These are phyloP conservation scores for Xerus inauris DNA, from an alignment of 2,113 vertebrate genomes.

Conservation along the genomic window DNA sequence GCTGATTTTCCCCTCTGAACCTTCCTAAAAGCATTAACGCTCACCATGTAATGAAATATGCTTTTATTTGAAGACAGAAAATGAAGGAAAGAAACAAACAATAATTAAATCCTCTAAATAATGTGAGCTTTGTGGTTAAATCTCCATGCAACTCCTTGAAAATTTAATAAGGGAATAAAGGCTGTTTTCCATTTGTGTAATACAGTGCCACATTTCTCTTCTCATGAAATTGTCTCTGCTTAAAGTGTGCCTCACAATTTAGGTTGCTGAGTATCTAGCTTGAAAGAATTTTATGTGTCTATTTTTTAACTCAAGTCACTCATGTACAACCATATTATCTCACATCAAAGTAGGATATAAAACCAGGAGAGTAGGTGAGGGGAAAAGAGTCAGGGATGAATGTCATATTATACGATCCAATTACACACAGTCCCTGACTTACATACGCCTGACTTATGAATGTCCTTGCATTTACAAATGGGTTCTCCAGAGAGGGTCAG, in stretches of 20 bases:
- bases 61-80: slow-evolving; percentile 78
- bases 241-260: slow-evolving; percentile 50
- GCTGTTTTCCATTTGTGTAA: slow-evolving; percentile 75
- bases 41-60: slow-evolving; percentile 80
- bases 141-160: slow-evolving; percentile 79
- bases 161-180: slow-evolving; percentile 82
- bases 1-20: slow-evolving; percentile 41
- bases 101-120: slow-evolving; percentile 82
- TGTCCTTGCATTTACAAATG: slow-evolving; percentile 75
- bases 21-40: slow-evolving; percentile 76
- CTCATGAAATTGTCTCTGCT: slow-evolving; percentile 64
- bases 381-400: slow-evolving; percentile 78
- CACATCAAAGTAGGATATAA: slow-evolving; percentile 80
- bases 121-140: slow-evolving; percentile 79
- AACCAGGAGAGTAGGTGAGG: slow-evolving; percentile 74
- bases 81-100: slow-evolving; percentile 80
- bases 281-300: slow-evolving; percentile 72
- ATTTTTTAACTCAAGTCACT: slow-evolving; percentile 81
- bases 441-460: slow-evolving; percentile 78
- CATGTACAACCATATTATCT: slow-evolving; percentile 81
- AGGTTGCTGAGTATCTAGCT: slow-evolving; percentile 63
- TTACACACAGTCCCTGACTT: slow-evolving; percentile 77
- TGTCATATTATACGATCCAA: slow-evolving; percentile 83
- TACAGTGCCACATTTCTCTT: slow-evolving; percentile 62
- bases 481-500: slow-evolving; percentile 52